Percentiles rank a stretch among this genome's conserved stretches.
phyloP scores from a whole-genome alignment of 1,140 invertebrate species.

The Zeugodacus cucurbitae region DNA sequence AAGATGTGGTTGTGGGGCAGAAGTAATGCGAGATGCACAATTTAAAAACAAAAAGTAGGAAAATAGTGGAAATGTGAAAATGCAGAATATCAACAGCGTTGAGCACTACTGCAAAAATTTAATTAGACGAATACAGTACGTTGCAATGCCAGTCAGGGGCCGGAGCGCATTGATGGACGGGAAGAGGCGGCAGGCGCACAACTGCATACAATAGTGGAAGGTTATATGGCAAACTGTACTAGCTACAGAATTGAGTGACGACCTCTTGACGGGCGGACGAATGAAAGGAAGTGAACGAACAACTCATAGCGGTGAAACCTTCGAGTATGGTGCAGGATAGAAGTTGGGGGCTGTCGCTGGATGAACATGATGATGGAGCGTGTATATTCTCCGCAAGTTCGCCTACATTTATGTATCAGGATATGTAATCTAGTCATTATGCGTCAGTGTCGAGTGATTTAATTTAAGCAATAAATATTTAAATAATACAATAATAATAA shows the following conservation, averaged over 20 bases:
- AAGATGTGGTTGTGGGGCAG: neutral
- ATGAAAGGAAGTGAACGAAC: neutral
- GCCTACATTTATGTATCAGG: neutral
- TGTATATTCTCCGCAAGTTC: neutral
- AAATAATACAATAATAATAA: neutral
- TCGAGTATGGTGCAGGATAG: neutral
- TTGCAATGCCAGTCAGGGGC: neutral
- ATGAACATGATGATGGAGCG: neutral
- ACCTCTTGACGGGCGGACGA: neutral
- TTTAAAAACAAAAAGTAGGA: conserved; percentile 5
- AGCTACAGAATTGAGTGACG: neutral
- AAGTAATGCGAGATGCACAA: neutral
- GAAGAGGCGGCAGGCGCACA: neutral
- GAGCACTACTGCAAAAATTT: neutral
- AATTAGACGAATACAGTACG: conserved; percentile 9
- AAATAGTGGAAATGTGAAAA: conserved; percentile 20
- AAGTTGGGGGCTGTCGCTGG: neutral
- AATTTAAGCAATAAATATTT: no score
- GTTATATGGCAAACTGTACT: neutral
- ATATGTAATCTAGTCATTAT: neutral
- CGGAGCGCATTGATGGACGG: neutral
- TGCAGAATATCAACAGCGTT: conserved; percentile 1
- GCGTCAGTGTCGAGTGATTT: neutral
- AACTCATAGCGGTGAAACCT: neutral
- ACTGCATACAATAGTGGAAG: neutral